These are phyloP conservation scores for Chloroceryle aenea DNA, from an alignment of 2,113 vertebrate species.

Conservation along the genomic window DNA sequence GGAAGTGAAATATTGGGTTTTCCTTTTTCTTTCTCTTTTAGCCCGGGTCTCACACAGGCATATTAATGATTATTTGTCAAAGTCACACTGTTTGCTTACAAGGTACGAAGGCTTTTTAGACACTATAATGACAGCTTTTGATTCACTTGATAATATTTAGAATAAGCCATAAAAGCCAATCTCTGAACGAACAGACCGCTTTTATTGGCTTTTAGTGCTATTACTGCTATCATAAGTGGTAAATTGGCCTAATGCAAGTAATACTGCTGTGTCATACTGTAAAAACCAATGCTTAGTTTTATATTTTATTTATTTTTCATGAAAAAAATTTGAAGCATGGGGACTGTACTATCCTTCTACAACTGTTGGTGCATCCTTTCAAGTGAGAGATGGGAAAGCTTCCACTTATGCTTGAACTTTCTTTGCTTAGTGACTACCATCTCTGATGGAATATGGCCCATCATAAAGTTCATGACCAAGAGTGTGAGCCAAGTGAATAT, in stretches of 20 bases:
- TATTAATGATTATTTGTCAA: slow-evolving; percentile 83
- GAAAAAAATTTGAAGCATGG: slow-evolving; percentile 1
- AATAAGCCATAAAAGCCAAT: slow-evolving; percentile 81
- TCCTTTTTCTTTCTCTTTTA: slow-evolving; percentile 50
- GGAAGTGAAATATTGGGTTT: slow-evolving; percentile 74
- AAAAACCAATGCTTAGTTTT: slow-evolving; percentile 67
- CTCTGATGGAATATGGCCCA: neutral
- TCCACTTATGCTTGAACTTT: neutral
- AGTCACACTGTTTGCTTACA: slow-evolving; percentile 85
- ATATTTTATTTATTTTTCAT: slow-evolving; percentile 72
- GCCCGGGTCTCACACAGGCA: slow-evolving; percentile 69
- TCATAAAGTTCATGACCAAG: neutral
- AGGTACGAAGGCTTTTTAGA: slow-evolving; percentile 81
- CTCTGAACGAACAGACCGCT: slow-evolving; percentile 76
- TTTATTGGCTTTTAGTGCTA: slow-evolving; percentile 85
- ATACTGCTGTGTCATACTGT: slow-evolving; percentile 79
- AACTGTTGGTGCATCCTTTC: neutral
- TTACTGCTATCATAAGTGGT: slow-evolving; percentile 80
- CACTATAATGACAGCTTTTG: slow-evolving; percentile 79
- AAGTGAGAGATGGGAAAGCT: neutral
- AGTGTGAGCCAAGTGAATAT: neutral
- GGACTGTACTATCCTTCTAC: neutral
- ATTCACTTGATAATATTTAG: slow-evolving; percentile 84
- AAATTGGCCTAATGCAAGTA: slow-evolving; percentile 83
- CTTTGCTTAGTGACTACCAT: neutral